These are phyloP conservation scores for Caenorhabditis sp. DNA, from an alignment of 2,888 invertebrate genomes.

Conservation along the genomic window DNA sequence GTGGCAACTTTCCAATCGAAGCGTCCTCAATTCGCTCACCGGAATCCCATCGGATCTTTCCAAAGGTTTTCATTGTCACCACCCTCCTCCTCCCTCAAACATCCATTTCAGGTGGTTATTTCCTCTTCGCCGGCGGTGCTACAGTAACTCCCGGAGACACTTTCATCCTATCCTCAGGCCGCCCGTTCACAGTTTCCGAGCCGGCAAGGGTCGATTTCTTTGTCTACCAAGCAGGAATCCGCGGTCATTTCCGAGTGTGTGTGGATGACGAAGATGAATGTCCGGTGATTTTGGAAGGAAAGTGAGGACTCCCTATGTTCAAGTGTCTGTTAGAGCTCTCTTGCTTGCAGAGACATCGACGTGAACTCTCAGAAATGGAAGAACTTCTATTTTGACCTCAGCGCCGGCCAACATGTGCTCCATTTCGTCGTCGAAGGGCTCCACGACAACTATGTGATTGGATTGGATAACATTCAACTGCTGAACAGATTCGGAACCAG, in stretches of 20 bases:
- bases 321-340: no score
- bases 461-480: constrained; percentile 74
- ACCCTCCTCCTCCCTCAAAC: background rate
- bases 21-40: constrained; percentile 69
- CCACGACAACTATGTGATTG: constrained; percentile 73
- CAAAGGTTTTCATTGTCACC: constrained; percentile 22
- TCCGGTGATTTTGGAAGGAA: constrained; percentile 68
- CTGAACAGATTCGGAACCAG: constrained; percentile 65
- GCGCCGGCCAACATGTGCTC: constrained; percentile 66
- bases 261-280: constrained; percentile 68
- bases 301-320: constrained; percentile 30
- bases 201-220: constrained; percentile 64
- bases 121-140: constrained; percentile 64
- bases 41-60: constrained; percentile 68
- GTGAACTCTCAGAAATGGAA: constrained; percentile 70
- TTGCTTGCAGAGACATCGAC: constrained; percentile 63
- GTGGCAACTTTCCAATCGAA: constrained; percentile 63
- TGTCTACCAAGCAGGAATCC: constrained; percentile 70
- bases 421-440: constrained; percentile 75
- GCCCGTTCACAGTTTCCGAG: constrained; percentile 45
- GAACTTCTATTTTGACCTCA: constrained; percentile 61
- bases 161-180: constrained; percentile 59
- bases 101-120: constrained; percentile 62
- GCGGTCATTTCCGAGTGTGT: constrained; percentile 74
- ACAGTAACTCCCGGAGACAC: constrained; percentile 55